phyloP scores from a whole-genome alignment of 2,888 invertebrate genomes.

The Drosophila anomelani region DNA sequence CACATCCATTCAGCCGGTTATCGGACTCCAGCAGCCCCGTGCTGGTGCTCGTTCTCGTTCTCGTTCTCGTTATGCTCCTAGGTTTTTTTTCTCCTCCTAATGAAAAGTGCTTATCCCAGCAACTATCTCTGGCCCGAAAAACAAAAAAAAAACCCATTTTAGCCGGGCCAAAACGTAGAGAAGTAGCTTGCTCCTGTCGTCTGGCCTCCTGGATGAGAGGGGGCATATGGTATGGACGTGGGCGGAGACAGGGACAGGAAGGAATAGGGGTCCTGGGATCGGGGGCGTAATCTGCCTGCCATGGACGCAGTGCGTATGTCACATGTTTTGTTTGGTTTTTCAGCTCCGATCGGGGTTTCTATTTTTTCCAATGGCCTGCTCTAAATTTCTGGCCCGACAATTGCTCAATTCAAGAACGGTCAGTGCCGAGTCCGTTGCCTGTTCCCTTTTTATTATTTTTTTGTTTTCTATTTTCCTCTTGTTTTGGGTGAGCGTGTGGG shows the following conservation, averaged over 20 bases:
- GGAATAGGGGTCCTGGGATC: constrained; percentile 18
- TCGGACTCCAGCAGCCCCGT: constrained; percentile 4
- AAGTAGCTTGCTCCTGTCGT: constrained; percentile 34
- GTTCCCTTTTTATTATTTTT: constrained; percentile 19
- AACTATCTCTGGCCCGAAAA: constrained; percentile 68
- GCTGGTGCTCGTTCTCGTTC: background rate
- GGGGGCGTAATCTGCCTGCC: constrained; percentile 32
- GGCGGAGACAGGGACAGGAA: background rate
- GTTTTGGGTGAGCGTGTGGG: constrained; percentile 21
- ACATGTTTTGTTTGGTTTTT: constrained; percentile 65
- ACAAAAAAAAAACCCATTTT: constrained; percentile 71
- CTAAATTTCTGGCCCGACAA: constrained; percentile 74
- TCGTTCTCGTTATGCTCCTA: constrained; percentile 10
- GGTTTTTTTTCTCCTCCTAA: constrained; percentile 46
- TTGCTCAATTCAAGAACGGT: constrained; percentile 72
- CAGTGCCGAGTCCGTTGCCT: constrained; percentile 35
- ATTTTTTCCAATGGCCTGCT: constrained; percentile 46
- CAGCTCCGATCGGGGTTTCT: constrained; percentile 20
- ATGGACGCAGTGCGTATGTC: constrained; percentile 74
- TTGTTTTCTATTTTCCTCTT: constrained; percentile 27
- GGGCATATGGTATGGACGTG: background rate
- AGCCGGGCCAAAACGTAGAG: constrained; percentile 35
- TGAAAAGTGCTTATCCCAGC: constrained; percentile 78
- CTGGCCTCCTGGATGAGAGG: constrained; percentile 10
- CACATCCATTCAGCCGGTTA: constrained; percentile 12